Base-by-base conservation (phyloP, 2,888 invertebrate genomes). In the Lampropteryx suffumata region DNA sequence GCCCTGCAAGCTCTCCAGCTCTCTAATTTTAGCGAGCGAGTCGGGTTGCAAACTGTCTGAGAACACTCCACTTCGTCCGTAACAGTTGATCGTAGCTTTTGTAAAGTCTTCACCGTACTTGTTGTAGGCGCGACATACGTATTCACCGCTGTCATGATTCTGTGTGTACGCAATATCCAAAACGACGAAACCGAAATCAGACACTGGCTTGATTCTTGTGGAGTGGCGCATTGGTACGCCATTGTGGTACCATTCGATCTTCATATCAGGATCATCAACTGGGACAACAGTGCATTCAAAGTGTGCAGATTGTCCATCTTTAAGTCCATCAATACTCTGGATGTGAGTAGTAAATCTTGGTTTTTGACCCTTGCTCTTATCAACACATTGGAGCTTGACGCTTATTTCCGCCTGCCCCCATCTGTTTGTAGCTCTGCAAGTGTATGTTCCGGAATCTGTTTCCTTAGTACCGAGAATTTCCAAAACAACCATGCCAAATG, bases 221-320 rank as follows among this genome's bases (percentile, higher is more conserved):
- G 97, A 96, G 74, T 97, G 96, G 49, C 96, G 93, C 62, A 99
- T 84, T 0, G 97, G 96, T 71, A 96, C 92, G 3, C 97, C 98
- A 77, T 99, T 97, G 73, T 97, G 97, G 89, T 96, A 98, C 99
- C 99, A 99, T 88, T 99, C 98, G 14, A 98, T 97, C 75, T 95
- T 95, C 86, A 99, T 94, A 33, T 96, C 94, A 1, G 98, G 98
- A 84, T 99, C 99, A 57, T 97, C 97, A 5, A 98, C 96, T 2
- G 99, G 99, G 11, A 97, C 93, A 37, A 99, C 92, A 2, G 97
- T 97, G 74, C 98, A 98, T 87, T 99, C 98, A 78, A 98, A 98
- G 90, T 98, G 98, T 55, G 97, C 97, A 0, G 97, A 95, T 79
- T 98, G 97, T 2, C 97, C 97, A 78, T 99, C 98, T 79, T 96